These are phyloP conservation scores for Elachura formosa DNA, from an alignment of 2,113 vertebrate genomes.

Conservation along the genomic window DNA sequence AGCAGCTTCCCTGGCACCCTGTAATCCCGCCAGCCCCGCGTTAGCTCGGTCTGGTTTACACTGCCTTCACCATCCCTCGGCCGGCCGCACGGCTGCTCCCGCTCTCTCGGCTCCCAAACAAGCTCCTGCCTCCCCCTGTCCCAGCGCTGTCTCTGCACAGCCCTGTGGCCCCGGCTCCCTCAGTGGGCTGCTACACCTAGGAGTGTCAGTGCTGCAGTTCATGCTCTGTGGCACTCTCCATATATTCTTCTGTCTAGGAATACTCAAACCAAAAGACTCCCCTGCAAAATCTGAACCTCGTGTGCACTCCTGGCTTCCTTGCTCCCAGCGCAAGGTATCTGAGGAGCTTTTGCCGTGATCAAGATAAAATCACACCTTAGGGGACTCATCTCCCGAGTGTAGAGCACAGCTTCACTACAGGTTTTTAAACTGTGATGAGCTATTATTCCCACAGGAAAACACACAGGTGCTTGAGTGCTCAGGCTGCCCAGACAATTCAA, in stretches of 20 bases:
- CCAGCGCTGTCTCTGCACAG: fast-evolving
- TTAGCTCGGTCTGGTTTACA: conserved; percentile 54
- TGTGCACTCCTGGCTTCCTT: background rate
- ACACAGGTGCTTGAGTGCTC: background rate
- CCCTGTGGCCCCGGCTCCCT: fast-evolving
- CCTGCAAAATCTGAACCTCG: background rate
- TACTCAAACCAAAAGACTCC: background rate
- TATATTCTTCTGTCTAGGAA: background rate
- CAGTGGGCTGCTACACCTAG: too few relatives aligned
- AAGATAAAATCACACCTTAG: background rate
- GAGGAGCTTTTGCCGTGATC: background rate
- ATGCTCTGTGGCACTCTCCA: fast-evolving
- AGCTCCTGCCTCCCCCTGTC: background rate
- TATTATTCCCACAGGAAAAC: background rate
- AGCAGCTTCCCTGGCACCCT: conserved; percentile 40
- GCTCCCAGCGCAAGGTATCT: background rate
- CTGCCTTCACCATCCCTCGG: background rate
- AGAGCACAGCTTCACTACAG: background rate
- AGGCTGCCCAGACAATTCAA: background rate
- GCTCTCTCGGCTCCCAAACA: fast-evolving
- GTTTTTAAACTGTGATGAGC: background rate
- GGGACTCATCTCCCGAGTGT: fast-evolving
- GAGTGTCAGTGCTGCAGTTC: background rate
- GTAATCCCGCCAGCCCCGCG: conserved; percentile 32
- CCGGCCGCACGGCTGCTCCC: background rate